Evolutionary conservation across 2,888 invertebrate species (phyloP), one percentile per base, ranked within the genome.

Genomic region (Coremacera marginata): DNA sequence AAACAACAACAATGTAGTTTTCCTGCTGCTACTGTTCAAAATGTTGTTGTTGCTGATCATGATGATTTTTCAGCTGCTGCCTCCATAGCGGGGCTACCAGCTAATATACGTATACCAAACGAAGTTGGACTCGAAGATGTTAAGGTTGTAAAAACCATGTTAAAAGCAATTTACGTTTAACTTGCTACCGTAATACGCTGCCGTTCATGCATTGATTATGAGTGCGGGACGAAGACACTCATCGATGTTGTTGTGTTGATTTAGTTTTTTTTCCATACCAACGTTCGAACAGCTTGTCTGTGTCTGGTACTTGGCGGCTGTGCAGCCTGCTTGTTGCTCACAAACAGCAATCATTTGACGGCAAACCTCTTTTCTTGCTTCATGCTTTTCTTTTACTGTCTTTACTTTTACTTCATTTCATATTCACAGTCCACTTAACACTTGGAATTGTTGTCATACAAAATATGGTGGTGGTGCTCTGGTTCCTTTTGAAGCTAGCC

Each of bases 111-210:
- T 19, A 34, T 57, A 44, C 19, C 52, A n/a, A 52, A 27, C 22
- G 22, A 31, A 25, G 4, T 31, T 22, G 55, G 31, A 25, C n/a
- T 25, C 52, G 71, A 25, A 31, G 31, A 71, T 37, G 71, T 84
- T 84, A 84, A 85, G 85, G 85, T 85, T 84, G 85, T 85, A 85
- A 85, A 85, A 85, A 85, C 84, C 85, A 85, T 85, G 74, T 85
- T 85, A 87, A 88, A 88, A 87, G 87, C 87, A 87, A 87, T 87
- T 87, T 88, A 88, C 87, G 87, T 87, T 87, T 84, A 85, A 86
- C 85, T 84, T 86, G 87, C 87, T 87, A 87, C 87, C 84, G 87
- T 86, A 86, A 88, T 87, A 87, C 87, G 87, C 87, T 84, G 84
- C 87, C 84, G 84, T 84, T 84, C 85, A 84, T 87, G 82, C 71